Conservation (phyloP, 2,888 invertebrate genomes). For the Eumerus sabulonum region DNA sequence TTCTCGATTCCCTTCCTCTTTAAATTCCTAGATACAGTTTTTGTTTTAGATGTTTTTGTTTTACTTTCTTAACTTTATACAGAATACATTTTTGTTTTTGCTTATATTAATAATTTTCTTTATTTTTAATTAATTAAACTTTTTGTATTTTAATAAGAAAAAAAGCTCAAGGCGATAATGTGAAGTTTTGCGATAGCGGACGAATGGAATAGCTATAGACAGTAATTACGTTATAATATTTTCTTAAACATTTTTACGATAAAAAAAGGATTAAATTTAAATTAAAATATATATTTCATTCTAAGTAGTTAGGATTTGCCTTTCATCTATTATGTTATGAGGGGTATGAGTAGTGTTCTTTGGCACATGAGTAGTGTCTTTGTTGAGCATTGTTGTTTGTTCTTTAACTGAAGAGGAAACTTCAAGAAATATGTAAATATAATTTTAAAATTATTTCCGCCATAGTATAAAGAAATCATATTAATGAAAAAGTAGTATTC, state of each 20-base stretch:
- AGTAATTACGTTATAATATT: conserved; percentile 26
- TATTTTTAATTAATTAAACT: conserved; percentile 31
- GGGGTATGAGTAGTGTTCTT: neutral
- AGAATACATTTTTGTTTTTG: conserved; percentile 36
- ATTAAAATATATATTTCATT: too few relatives aligned
- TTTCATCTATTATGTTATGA: too few relatives aligned
- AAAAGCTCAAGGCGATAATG: conserved; percentile 64
- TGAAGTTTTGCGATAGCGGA: conserved; percentile 64
- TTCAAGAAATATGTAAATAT: too few relatives aligned
- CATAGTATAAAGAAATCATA: too few relatives aligned
- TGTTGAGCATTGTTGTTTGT: conserved; percentile 15
- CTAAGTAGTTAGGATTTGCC: too few relatives aligned
- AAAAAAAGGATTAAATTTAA: too few relatives aligned
- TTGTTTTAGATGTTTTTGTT: conserved; percentile 12
- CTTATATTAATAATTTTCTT: conserved; percentile 11
- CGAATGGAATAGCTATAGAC: conserved; percentile 56
- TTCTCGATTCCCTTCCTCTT: neutral
- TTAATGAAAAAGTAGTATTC: too few relatives aligned
- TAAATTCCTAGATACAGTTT: conserved; percentile 42
- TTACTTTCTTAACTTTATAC: conserved; percentile 60
- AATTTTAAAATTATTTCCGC: too few relatives aligned
- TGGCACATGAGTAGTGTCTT: conserved; percentile 12
- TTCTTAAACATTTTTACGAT: neutral
- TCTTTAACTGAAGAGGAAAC: too few relatives aligned
- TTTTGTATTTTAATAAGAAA: conserved; percentile 26